Percentiles rank a stretch among this genome's conserved stretches.
These are phyloP conservation scores for Saimiri boliviensis DNA, from an alignment of 2,113 vertebrate species.

Conservation along the genomic window DNA sequence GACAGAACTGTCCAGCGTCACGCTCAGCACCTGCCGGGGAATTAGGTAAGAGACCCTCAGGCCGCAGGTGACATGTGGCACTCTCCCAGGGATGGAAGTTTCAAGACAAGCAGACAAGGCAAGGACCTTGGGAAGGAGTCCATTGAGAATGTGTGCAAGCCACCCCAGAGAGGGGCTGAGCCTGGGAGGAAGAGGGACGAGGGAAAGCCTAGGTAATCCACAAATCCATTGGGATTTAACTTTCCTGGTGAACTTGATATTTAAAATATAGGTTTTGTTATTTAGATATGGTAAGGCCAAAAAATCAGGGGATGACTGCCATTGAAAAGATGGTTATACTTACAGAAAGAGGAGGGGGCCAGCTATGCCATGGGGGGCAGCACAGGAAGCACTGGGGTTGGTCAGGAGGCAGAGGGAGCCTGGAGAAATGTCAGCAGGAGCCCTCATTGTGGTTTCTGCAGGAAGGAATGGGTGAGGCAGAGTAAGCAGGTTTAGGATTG, in stretches of 20 bases:
- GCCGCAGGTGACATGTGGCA: accelerated
- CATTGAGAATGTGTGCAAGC: neutral
- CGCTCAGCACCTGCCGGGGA: slow-evolving; percentile 92
- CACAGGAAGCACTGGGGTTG: too few relatives aligned
- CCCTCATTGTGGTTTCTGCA: neutral
- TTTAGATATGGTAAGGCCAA: neutral
- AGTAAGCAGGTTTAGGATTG: neutral
- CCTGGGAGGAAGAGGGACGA: neutral
- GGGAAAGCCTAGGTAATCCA: neutral
- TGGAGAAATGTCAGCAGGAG: neutral
- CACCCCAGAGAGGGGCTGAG: neutral
- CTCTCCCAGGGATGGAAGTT: neutral
- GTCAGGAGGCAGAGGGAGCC: neutral
- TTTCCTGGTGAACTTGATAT: neutral
- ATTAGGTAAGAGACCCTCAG: slow-evolving; percentile 87
- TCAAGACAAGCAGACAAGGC: neutral
- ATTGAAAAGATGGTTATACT: neutral
- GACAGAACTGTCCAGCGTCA: slow-evolving; percentile 87
- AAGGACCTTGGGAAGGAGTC: neutral
- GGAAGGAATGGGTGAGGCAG: neutral
- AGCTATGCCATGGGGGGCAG: accelerated
- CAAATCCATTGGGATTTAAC: neutral
- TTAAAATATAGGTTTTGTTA: neutral
- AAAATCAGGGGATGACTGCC: neutral
- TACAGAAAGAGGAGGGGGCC: neutral